Base-by-base conservation (phyloP, 2,113 vertebrate species). In the Malurus melanocephalus region DNA sequence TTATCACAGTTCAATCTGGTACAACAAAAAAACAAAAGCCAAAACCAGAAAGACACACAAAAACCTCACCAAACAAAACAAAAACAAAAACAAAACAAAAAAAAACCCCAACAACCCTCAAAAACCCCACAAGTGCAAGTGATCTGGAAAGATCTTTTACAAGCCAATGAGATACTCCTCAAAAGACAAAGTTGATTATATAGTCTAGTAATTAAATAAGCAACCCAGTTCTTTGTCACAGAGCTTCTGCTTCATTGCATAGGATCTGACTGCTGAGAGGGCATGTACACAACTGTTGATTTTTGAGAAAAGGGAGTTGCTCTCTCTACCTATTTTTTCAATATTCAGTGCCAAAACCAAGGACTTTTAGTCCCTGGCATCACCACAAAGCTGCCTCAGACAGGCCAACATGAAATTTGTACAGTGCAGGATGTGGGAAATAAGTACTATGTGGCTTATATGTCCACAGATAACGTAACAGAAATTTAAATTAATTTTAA, bases 221-320 rank as follows among this genome's bases (percentile, higher is more conserved):
- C 48, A 85, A 26, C 27, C 56, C 11, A 21, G 61, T 26, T 86
- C 48, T 86, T 26, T 48, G 10, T 38, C 52, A 33, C 38, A 52
- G 53, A 21, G 32, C 33, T 46, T 43, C 60, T 0, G 0, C 11
- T 66, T 35, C 43, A 38, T 5, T 35, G 23, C 3, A 6, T 0
- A 33, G 18, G 24, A 57, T 49, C 35, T 56, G 60, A 32, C 49
- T 83, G 72, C 59, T 28, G 27, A 45, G 30, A 66, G 30, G 18
- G 9, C 38, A 62, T 2, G 5, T 9, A 40, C 16, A 16, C 40
- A 69, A 23, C 33, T 73, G 24, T 1, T 40, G 2, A 5, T 21
- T 77, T 88, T 19, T 43, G 43, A 83, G 52, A 40, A 53, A 28
- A 51, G 23, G 22, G 49, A 79, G 26, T 20, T 67, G 40, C n/a